These are phyloP conservation scores for Diplolepis rosae DNA, from an alignment of 2,888 invertebrate genomes.

Conservation along the genomic window DNA sequence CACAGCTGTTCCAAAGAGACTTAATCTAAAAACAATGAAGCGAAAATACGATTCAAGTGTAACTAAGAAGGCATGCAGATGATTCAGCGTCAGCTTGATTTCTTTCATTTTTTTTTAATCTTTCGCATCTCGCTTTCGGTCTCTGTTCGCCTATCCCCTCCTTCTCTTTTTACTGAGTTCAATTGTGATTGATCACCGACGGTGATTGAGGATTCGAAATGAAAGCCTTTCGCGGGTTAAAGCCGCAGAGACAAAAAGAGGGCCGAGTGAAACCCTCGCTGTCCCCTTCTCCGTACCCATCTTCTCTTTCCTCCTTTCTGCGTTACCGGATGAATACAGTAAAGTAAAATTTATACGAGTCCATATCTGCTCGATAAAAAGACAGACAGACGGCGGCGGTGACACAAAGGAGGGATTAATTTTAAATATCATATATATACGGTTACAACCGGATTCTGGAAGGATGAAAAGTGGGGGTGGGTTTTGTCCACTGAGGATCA, in stretches of 20 bases:
- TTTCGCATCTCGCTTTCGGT: constrained; percentile 44
- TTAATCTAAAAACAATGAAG: constrained; percentile 13
- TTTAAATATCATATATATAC: constrained; percentile 69
- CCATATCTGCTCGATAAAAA: constrained; percentile 71
- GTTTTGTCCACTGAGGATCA: constrained; percentile 39
- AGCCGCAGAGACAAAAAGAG: constrained; percentile 66
- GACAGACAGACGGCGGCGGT: constrained; percentile 61
- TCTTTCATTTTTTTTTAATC: constrained; percentile 35
- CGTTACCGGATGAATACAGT: constrained; percentile 60
- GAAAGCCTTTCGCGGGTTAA: constrained; percentile 60
- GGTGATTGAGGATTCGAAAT: constrained; percentile 71
- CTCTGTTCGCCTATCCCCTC: constrained; percentile 41
- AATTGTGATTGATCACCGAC: constrained; percentile 71
- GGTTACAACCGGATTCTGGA: constrained; percentile 51
- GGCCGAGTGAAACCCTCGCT: constrained; percentile 47
- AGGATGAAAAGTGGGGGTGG: constrained; percentile 54
- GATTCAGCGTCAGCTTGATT: constrained; percentile 14
- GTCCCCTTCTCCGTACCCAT: no score
- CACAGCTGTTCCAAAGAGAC: background rate
- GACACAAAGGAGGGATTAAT: constrained; percentile 72
- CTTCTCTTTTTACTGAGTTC: constrained; percentile 61
- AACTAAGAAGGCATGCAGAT: constrained; percentile 11
- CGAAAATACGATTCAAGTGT: background rate
- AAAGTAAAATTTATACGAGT: constrained; percentile 71
- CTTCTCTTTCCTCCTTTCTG: constrained; percentile 25